These are phyloP conservation scores for Ceratothoa steindachneri DNA, from an alignment of 2,888 invertebrate species.

Conservation along the genomic window DNA sequence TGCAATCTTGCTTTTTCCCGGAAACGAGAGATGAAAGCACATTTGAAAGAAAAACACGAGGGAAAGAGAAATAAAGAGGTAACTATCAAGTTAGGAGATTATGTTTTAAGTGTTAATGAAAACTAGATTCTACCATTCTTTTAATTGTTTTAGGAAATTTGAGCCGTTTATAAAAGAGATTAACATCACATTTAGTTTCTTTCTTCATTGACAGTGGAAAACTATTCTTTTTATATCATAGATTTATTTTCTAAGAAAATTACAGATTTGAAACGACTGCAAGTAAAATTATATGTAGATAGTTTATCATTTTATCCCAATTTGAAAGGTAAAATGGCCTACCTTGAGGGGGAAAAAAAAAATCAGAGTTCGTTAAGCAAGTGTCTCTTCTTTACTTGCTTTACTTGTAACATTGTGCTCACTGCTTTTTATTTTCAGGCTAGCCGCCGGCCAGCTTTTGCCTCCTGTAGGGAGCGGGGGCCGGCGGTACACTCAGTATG, in stretches of 20 bases:
- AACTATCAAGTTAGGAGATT: not conserved
- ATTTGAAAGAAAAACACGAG: slow-evolving; percentile 10
- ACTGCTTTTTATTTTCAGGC: too few relatives aligned
- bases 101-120: not conserved
- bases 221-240: not conserved
- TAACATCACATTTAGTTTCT: not conserved
- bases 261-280: not conserved
- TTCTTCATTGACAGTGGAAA: not conserved
- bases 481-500: too few relatives aligned
- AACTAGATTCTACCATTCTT: not conserved
- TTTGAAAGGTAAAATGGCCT: too few relatives aligned
- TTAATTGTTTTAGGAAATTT: not conserved
- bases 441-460: too few relatives aligned
- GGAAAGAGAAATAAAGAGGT: not conserved
- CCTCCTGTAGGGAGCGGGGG: too few relatives aligned
- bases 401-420: too few relatives aligned
- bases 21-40: not conserved
- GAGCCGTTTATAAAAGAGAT: not conserved
- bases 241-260: not conserved
- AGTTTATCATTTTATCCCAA: too few relatives aligned
- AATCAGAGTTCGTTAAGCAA: too few relatives aligned
- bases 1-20: not conserved
- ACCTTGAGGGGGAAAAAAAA: too few relatives aligned
- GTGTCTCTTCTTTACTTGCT: too few relatives aligned
- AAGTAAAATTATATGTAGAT: too few relatives aligned